Evolutionary conservation across 2,797 vertebrate genomes (phyloP), one percentile per base, ranked within the genome.

Genomic region (Squalus acanthias): DNA sequence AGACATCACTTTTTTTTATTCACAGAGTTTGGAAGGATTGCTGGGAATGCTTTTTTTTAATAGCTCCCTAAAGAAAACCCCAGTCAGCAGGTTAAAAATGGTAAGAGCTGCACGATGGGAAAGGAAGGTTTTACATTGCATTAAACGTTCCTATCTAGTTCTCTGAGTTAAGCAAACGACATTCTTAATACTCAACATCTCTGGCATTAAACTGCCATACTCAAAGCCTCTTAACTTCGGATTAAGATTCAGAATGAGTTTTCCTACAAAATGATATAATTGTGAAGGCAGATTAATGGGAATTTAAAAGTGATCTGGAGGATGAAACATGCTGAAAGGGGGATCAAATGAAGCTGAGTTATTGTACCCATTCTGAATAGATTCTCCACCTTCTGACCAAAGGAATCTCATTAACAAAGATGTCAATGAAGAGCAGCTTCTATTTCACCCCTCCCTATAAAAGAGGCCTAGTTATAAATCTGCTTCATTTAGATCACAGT

Each of bases 161-260:
- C 57, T 63, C 7, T 65, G 60, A 33, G 89, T 57, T 53, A 53
- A 74, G 69, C 50, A 53, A 74, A 72, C 26, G 69, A 74, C 8
- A 57, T 67, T 95, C 53, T 76, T 33, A 95, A 95, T 29, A 95
- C 39, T 46, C 22, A 95, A 70, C n/a, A 65, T 93, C 24, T 46
- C 67, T n/a, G 60, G 69, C 67, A 70, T 95, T 95, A 69, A 69
- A 95, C 22, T 95, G 9, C 93, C 60, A 6, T 8, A 8, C 70
- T 72, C 70, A 95, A 95, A 95, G 94, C 69, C 94, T 95, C 70
- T 95, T 95, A 95, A 57, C 53, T 33, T 95, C 9, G 94, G 94
- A 95, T 95, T 95, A 95, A 95, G 70, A 95, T 95, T 95, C 94
- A 53, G 53, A 95, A 74, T 74, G 70, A 33, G 94, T 95, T 95